These are phyloP conservation scores for Rhingia rostrata DNA, from an alignment of 2,888 invertebrate species.

Conservation along the genomic window DNA sequence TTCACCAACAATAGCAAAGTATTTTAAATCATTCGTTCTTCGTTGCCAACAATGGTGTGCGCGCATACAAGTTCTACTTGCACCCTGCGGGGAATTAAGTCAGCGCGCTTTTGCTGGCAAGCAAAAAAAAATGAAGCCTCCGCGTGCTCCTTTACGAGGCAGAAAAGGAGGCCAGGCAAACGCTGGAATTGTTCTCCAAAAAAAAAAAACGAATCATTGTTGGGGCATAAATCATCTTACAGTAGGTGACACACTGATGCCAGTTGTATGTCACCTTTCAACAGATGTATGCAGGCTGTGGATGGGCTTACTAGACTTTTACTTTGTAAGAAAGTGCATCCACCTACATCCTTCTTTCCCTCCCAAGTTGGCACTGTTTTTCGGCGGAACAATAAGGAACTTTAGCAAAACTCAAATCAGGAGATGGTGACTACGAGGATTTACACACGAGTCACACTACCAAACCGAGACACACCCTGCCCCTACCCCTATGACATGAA, in stretches of 20 bases:
- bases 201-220: constrained; percentile 57
- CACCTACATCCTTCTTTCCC: background rate
- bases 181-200: constrained; percentile 50
- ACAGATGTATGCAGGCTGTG: background rate
- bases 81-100: constrained; percentile 62
- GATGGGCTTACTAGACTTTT: constrained; percentile 13
- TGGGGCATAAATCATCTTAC: constrained; percentile 63
- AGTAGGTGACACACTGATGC: constrained; percentile 63
- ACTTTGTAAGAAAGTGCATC: constrained; percentile 15
- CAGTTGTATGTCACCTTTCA: constrained; percentile 64
- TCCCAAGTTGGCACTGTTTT: constrained; percentile 47
- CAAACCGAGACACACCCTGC: constrained; percentile 4
- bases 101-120: constrained; percentile 21
- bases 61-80: constrained; percentile 30
- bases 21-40: constrained; percentile 69
- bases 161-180: constrained; percentile 52
- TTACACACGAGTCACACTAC: constrained; percentile 1
- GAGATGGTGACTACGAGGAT: constrained; percentile 26
- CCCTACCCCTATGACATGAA: background rate
- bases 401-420: constrained; percentile 56
- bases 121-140: background rate
- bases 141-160: background rate
- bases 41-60: constrained; percentile 58
- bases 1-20: constrained; percentile 66
- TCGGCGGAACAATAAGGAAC: constrained; percentile 50